These are phyloP conservation scores for Rhincodon typus DNA, from an alignment of 2,797 vertebrate species.

Conservation along the genomic window DNA sequence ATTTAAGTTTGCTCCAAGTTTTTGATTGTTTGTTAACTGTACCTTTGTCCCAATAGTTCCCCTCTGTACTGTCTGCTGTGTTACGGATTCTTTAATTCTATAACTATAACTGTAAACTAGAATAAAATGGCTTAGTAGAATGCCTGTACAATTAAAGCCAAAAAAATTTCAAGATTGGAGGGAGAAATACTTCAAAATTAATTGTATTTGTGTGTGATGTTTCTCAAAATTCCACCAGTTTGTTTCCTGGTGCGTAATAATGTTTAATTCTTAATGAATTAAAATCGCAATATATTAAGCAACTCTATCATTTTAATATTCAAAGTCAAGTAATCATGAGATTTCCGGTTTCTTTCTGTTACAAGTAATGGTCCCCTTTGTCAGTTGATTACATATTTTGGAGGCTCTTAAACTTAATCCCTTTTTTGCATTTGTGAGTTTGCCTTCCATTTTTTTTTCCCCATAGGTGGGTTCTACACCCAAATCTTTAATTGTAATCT, in stretches of 20 bases:
- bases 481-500: conserved; percentile 62
- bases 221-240: background rate
- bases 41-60: background rate
- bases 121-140: background rate
- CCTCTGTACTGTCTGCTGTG: background rate
- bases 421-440: background rate
- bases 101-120: background rate
- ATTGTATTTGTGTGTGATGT: background rate
- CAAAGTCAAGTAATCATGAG: background rate
- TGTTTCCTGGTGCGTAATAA: background rate
- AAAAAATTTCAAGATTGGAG: no score
- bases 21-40: background rate
- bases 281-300: background rate
- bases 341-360: background rate
- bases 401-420: background rate
- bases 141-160: no score
- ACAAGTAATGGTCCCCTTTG: background rate
- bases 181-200: background rate
- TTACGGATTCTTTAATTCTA: background rate
- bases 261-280: background rate
- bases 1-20: background rate
- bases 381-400: background rate
- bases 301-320: background rate
- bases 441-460: conserved; percentile 41
- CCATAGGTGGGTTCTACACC: conserved; percentile 84